These are phyloP conservation scores for Lochmaea capreae DNA, from an alignment of 2,888 invertebrate genomes.

Conservation along the genomic window DNA sequence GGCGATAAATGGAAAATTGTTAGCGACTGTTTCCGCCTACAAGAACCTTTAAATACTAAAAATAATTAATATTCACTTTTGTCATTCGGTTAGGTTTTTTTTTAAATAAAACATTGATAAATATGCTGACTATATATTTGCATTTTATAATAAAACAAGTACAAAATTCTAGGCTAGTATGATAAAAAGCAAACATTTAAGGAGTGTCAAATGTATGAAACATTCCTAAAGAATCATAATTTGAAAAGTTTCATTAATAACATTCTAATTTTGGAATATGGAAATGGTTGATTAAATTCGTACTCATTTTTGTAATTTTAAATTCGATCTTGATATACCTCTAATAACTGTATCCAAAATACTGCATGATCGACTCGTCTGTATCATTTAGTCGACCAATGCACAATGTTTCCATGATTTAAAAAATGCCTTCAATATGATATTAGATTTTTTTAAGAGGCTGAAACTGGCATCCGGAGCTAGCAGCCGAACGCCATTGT, in stretches of 20 bases:
- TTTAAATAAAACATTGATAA: conserved; percentile 35
- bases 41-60: conserved; percentile 67
- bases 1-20: conserved; percentile 95
- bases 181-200: conserved; percentile 45
- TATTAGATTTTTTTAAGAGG: too few relatives aligned
- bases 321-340: too few relatives aligned
- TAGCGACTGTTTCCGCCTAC: conserved; percentile 87
- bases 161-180: conserved; percentile 52
- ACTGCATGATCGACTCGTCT: too few relatives aligned
- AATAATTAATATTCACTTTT: conserved; percentile 43
- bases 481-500: too few relatives aligned
- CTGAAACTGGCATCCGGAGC: too few relatives aligned
- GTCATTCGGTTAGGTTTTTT: conserved; percentile 20
- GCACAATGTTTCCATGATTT: too few relatives aligned
- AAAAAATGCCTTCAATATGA: too few relatives aligned
- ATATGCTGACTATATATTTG: conserved; percentile 42
- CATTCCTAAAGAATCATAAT: not conserved
- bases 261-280: too few relatives aligned
- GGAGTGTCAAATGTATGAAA: conserved; percentile 26
- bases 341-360: too few relatives aligned
- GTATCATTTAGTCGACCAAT: too few relatives aligned
- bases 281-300: not conserved
- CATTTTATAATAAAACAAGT: conserved; percentile 49
- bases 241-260: too few relatives aligned
- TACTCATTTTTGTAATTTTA: too few relatives aligned